Percentiles rank a stretch among this genome's conserved stretches.
phyloP scores from a whole-genome alignment of 1,140 invertebrate genomes.

The Hypsibius dujardini region DNA sequence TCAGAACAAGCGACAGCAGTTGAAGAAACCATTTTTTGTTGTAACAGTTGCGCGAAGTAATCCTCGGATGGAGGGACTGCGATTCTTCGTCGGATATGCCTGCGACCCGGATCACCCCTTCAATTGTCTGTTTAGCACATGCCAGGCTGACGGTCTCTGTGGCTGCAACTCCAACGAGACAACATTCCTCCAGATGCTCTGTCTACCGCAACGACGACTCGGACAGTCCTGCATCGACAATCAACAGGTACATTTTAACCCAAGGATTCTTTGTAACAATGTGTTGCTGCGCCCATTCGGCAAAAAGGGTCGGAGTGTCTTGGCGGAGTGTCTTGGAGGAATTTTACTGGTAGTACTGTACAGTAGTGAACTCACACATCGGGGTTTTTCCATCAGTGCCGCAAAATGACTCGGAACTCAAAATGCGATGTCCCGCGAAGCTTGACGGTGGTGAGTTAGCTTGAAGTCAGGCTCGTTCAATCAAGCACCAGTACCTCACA shows the following conservation, averaged over 20 bases:
- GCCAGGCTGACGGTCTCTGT: background rate
- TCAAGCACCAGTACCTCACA: too few species aligned
- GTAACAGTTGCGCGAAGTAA: background rate
- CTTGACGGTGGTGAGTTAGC: background rate
- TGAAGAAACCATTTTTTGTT: background rate
- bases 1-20: too few species aligned
- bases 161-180: constrained; percentile 4
- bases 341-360: too few species aligned
- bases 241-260: background rate
- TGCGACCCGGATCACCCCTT: constrained; percentile 8
- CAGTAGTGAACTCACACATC: too few species aligned
- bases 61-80: background rate
- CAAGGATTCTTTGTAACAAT: too few species aligned
- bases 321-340: too few species aligned
- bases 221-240: background rate
- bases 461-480: too few species aligned
- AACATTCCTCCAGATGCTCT: background rate
- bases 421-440: constrained; percentile 4
- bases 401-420: background rate
- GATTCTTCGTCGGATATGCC: background rate
- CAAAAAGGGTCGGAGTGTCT: too few species aligned
- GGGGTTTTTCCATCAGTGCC: background rate
- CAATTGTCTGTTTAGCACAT: constrained; percentile 9
- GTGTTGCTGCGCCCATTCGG: too few species aligned
- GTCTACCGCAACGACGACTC: background rate